Evolutionary conservation across 1,140 invertebrate genomes (phyloP).

Genomic region (Leptinotarsa defecta): DNA sequence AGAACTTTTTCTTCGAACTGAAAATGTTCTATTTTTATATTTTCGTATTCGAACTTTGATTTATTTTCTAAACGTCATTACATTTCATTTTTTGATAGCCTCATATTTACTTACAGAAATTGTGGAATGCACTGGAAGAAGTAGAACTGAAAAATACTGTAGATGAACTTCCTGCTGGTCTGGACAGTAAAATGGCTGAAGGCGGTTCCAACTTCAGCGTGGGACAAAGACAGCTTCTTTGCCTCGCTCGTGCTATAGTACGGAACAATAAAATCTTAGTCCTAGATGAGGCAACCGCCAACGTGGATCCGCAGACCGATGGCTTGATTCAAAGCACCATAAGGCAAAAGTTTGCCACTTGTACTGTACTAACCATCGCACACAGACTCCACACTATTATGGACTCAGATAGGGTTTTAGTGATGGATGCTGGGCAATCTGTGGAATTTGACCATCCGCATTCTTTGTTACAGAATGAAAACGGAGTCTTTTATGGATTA

Average conservation of each 20-base stretch:
- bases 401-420: conserved; percentile 68
- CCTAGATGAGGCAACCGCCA: conserved; percentile 72
- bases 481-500: conserved; percentile 64
- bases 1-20: no score
- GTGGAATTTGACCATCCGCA: conserved; percentile 66
- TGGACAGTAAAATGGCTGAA: conserved; percentile 65
- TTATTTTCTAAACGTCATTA: no score
- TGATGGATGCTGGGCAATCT: conserved; percentile 61
- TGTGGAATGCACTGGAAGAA: conserved; percentile 83
- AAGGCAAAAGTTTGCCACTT: conserved; percentile 62
- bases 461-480: conserved; percentile 60
- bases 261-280: conserved; percentile 65
- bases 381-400: conserved; percentile 75
- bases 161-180: conserved; percentile 44
- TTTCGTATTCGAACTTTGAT: no score
- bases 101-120: conserved; percentile 53
- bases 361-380: conserved; percentile 75
- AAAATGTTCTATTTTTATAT: no score
- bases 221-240: conserved; percentile 63
- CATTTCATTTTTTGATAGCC: no score
- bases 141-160: conserved; percentile 69
- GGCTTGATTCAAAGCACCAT: conserved; percentile 66
- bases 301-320: conserved; percentile 67
- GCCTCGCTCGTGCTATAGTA: conserved; percentile 68
- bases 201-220: conserved; percentile 63